phyloP scores from a whole-genome alignment of 2,113 vertebrate species.

The Indicator maculatus region DNA sequence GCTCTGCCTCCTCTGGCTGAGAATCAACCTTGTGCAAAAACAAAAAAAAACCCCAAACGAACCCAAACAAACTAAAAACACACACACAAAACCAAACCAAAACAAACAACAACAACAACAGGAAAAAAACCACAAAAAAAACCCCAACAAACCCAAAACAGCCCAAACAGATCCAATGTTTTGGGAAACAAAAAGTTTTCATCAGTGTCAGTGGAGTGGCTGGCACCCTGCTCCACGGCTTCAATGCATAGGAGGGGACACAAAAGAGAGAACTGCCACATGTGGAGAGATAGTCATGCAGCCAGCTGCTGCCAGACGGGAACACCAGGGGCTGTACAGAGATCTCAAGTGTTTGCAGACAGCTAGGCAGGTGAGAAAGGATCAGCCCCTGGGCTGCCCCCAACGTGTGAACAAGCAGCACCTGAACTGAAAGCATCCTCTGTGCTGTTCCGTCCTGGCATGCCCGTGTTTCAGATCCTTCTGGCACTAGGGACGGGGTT shows the following conservation, averaged over 20 bases:
- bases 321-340: too few species aligned
- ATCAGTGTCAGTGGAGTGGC: background rate
- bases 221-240: background rate
- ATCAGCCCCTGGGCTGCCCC: background rate
- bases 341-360: background rate
- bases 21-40: background rate
- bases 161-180: background rate
- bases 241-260: too few species aligned
- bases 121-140: too few species aligned
- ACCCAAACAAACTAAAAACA: too few species aligned
- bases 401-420: rapidly evolving
- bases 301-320: background rate
- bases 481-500: background rate
- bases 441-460: background rate
- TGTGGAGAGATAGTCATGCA: background rate
- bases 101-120: too few species aligned
- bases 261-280: rapidly evolving
- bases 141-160: too few species aligned
- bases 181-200: background rate
- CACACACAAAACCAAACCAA: too few species aligned
- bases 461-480: background rate
- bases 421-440: background rate
- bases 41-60: too few species aligned
- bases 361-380: background rate
- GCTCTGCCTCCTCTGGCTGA: background rate